These are phyloP conservation scores for Escarpia spicata DNA, from an alignment of 2,888 invertebrate species.

Conservation along the genomic window DNA sequence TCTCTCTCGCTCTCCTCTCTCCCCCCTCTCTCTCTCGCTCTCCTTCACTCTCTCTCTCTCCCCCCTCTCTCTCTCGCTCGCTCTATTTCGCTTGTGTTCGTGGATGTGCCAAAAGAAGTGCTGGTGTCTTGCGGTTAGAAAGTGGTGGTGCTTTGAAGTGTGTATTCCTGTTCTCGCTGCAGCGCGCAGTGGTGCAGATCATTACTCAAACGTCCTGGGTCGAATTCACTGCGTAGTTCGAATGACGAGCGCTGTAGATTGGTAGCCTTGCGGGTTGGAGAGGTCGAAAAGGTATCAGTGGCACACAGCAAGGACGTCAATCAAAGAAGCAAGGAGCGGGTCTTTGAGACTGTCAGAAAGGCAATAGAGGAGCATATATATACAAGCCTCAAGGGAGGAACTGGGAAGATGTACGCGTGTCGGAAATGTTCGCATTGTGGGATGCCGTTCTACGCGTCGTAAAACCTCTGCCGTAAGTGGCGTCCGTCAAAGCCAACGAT, in stretches of 20 bases:
- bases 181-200: background rate
- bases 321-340: background rate
- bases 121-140: background rate
- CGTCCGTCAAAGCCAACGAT: too few species aligned
- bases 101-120: background rate
- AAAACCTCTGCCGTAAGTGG: too few species aligned
- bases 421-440: background rate
- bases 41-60: too few species aligned
- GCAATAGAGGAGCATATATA: background rate
- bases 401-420: background rate
- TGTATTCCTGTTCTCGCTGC: background rate
- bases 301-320: background rate
- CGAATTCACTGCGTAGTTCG: conserved; percentile 3
- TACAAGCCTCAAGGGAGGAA: background rate
- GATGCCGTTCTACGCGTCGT: background rate
- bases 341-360: background rate
- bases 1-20: too few species aligned
- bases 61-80: too few species aligned
- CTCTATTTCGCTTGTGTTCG: background rate
- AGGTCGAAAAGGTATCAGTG: background rate
- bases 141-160: background rate
- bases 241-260: background rate
- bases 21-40: too few species aligned
- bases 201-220: background rate
- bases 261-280: background rate